phyloP scores from a whole-genome alignment of 2,113 vertebrate genomes.

The Columba janthina region DNA sequence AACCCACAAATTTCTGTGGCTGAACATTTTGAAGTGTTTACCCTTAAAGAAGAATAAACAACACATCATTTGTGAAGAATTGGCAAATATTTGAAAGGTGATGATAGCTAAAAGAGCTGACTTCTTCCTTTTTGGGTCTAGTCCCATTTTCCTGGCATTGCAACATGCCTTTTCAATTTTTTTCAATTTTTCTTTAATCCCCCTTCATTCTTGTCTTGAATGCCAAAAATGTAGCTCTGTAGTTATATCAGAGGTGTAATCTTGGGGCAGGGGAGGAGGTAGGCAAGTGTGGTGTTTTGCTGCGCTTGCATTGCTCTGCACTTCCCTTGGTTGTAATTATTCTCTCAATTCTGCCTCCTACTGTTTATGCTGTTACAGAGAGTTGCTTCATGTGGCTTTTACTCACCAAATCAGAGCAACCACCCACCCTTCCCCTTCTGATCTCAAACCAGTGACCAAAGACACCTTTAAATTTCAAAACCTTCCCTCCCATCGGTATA shows the following conservation, averaged over 20 bases:
- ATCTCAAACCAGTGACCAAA: background rate
- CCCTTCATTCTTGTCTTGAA: background rate
- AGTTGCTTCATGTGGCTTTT: background rate
- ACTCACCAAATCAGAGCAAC: background rate
- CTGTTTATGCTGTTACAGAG: background rate
- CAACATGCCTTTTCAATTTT: background rate
- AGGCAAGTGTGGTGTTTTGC: background rate
- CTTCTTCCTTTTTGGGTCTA: background rate
- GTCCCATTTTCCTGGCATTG: background rate
- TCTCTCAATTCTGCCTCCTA: background rate
- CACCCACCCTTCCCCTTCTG: background rate
- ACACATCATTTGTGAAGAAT: background rate
- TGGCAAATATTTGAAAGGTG: background rate
- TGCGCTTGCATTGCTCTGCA: background rate
- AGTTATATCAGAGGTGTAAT: background rate
- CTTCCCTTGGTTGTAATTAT: background rate
- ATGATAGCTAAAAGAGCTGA: background rate
- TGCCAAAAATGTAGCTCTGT: background rate
- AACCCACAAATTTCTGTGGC: background rate
- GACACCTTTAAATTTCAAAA: background rate
- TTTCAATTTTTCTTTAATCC: background rate
- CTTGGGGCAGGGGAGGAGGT: background rate
- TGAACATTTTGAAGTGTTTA: background rate
- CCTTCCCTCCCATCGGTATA: background rate
- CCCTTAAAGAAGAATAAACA: background rate